A percentile compares a stretch with the other conserved stretches of the same genome.
phyloP scores from a whole-genome alignment of 2,797 vertebrate species.

The Pempheris klunzingeri region DNA sequence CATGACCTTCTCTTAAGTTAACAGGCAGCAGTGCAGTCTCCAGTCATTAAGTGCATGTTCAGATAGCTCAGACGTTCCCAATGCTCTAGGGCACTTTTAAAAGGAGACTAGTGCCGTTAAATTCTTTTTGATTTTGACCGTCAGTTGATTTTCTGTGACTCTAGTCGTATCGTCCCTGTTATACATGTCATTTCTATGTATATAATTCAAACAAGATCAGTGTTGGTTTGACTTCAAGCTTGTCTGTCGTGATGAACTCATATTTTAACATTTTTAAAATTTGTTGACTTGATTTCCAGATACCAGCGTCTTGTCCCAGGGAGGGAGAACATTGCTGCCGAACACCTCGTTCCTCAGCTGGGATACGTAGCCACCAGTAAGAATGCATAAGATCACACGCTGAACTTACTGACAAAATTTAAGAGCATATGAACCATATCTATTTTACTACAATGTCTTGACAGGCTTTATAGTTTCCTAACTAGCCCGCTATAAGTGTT shows the following conservation, averaged over 20 bases:
- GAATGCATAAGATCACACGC: conserved; percentile 47
- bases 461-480: neutral
- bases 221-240: neutral
- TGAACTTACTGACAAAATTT: too few species aligned
- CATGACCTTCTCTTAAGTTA: neutral
- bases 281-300: conserved; percentile 70
- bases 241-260: neutral
- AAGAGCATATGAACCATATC: neutral
- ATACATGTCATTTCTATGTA: neutral
- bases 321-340: conserved; percentile 93
- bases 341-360: conserved; percentile 96
- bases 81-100: neutral
- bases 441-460: neutral
- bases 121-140: neutral
- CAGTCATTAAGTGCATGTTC: neutral
- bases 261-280: neutral
- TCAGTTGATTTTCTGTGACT: neutral
- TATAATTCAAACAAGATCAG: neutral
- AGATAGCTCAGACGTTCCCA: neutral
- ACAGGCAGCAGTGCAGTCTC: neutral
- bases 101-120: neutral
- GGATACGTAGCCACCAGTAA: conserved; percentile 98
- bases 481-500: neutral
- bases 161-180: neutral
- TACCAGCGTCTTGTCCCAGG: conserved; percentile 97